These are phyloP conservation scores for Gymnoscelis rufifasciata DNA, from an alignment of 2,888 invertebrate species.

Conservation along the genomic window DNA sequence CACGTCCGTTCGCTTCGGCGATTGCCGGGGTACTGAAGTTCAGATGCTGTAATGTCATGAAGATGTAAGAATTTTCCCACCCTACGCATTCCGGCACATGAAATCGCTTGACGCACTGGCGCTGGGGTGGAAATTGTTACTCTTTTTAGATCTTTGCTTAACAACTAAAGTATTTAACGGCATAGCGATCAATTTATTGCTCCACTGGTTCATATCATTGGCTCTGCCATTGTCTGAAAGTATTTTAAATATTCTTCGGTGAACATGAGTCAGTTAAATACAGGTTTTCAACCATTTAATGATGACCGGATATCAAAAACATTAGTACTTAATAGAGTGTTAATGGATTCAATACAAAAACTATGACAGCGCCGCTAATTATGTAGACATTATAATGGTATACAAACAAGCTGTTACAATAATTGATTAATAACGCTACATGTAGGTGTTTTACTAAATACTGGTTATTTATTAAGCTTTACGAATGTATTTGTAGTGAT, in stretches of 20 bases:
- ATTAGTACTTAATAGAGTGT: too few relatives aligned
- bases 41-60: constrained; percentile 10
- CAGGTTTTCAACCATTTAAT: too few relatives aligned
- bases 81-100: constrained; percentile 38
- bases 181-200: not conserved
- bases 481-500: too few relatives aligned
- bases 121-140: constrained; percentile 32
- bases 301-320: too few relatives aligned
- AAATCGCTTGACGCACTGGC: constrained; percentile 35
- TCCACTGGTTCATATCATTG: too few relatives aligned
- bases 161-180: not conserved
- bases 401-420: too few relatives aligned
- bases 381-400: not conserved
- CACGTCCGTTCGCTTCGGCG: constrained; percentile 52
- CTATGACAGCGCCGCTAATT: not conserved
- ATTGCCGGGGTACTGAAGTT: constrained; percentile 58
- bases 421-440: too few relatives aligned
- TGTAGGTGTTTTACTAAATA: too few relatives aligned
- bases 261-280: too few relatives aligned
- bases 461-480: not conserved
- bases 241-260: too few relatives aligned
- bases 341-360: too few relatives aligned
- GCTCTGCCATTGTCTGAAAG: too few relatives aligned
- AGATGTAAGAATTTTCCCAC: constrained; percentile 38
- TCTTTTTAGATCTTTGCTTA: constrained; percentile 13